A percentile compares a stretch with the other conserved stretches of the same genome.
These are phyloP conservation scores for Himantopus leucocephalus DNA, from an alignment of 2,113 vertebrate genomes.

Conservation along the genomic window DNA sequence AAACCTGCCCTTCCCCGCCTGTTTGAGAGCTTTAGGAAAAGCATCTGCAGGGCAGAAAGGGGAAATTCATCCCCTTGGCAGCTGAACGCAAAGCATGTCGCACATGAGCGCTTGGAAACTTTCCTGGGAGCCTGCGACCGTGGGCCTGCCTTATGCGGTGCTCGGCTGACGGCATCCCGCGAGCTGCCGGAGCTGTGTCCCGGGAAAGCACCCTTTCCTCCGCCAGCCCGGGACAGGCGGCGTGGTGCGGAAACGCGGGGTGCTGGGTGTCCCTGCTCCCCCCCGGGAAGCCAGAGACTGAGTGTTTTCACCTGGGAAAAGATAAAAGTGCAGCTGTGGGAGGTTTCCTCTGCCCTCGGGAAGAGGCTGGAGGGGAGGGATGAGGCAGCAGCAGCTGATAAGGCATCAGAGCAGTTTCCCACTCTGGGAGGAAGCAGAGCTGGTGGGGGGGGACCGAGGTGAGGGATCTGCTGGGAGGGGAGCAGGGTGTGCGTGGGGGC, in stretches of 20 bases:
- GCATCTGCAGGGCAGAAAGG: not conserved
- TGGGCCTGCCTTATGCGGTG: not conserved
- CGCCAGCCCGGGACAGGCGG: not conserved
- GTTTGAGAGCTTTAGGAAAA: not conserved
- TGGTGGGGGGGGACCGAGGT: accelerated
- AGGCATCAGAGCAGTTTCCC: not conserved
- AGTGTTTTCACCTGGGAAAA: not conserved
- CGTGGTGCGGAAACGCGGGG: not conserved
- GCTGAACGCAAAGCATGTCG: not conserved
- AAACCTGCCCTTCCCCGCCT: not conserved
- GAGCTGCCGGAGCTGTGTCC: not conserved
- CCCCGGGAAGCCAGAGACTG: not conserved
- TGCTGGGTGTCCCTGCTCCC: not conserved
- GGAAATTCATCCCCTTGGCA: not conserved
- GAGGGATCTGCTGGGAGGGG: not conserved
- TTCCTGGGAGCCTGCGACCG: not conserved
- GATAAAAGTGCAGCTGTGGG: not conserved
- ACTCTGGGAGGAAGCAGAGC: not conserved
- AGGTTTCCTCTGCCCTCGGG: not conserved
- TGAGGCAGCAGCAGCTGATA: not conserved
- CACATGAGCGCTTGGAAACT: not conserved
- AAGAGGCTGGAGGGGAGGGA: not conserved
- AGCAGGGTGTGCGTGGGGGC: not conserved
- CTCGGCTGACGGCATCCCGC: accelerated
- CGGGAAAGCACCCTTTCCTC: not conserved